These are phyloP conservation scores for Lamellibrachia luymesi DNA, from an alignment of 1,140 invertebrate species.

Conservation along the genomic window DNA sequence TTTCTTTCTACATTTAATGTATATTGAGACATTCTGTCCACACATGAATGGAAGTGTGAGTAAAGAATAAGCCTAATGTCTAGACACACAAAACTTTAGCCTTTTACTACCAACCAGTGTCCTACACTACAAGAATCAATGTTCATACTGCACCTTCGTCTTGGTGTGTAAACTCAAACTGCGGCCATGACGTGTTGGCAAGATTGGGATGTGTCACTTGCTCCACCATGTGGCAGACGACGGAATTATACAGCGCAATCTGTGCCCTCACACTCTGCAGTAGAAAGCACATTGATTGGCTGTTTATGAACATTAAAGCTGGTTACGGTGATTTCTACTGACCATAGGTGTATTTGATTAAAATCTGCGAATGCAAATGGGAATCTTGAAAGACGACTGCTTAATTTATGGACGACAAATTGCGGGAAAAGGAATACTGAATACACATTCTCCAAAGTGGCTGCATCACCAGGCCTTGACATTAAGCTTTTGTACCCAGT, in stretches of 20 bases:
- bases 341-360: too few species aligned
- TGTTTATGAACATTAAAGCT: not conserved
- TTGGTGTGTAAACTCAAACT: slow-evolving; percentile 35
- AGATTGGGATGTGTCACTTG: slow-evolving; percentile 31
- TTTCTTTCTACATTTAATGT: not conserved
- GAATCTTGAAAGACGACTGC: too few species aligned
- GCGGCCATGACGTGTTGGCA: slow-evolving; percentile 39
- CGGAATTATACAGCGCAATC: slow-evolving; percentile 40
- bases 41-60: not conserved
- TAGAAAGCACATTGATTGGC: not conserved
- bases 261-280: slow-evolving; percentile 36
- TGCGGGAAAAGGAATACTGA: too few species aligned
- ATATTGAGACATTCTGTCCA: not conserved
- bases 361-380: too few species aligned
- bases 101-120: not conserved
- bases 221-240: slow-evolving; percentile 35
- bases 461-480: too few species aligned
- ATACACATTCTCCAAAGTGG: too few species aligned
- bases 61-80: not conserved
- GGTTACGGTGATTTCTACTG: not conserved
- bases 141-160: not conserved
- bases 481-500: too few species aligned
- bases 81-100: not conserved
- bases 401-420: too few species aligned
- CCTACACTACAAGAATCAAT: not conserved